phyloP scores from a whole-genome alignment of 2,797 vertebrate genomes.

The Sparidentex hasta region DNA sequence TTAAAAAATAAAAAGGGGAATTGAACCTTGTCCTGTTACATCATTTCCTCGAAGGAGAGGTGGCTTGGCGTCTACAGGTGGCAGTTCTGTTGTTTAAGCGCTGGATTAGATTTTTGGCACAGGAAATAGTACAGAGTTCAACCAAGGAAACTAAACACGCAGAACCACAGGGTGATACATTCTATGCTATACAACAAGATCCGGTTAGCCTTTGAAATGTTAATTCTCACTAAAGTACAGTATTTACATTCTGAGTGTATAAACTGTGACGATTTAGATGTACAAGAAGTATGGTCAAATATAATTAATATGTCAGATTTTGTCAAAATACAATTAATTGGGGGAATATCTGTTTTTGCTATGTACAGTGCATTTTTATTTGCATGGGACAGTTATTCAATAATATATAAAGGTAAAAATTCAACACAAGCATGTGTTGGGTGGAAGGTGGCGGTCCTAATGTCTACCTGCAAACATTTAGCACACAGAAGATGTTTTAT shows the following conservation, averaged over 20 bases:
- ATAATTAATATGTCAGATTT: conserved; percentile 36
- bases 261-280: conserved; percentile 53
- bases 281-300: conserved; percentile 28
- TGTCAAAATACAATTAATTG: conserved; percentile 30
- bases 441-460: conserved; percentile 13
- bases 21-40: conserved; percentile 67
- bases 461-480: neutral
- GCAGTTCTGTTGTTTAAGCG: conserved; percentile 73
- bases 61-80: conserved; percentile 63
- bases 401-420: conserved; percentile 11
- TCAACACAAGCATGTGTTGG: conserved; percentile 15
- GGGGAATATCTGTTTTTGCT: conserved; percentile 15
- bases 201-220: conserved; percentile 75
- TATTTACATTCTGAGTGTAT: conserved; percentile 79
- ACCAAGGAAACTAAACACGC: conserved; percentile 63
- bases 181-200: conserved; percentile 59
- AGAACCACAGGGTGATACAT: conserved; percentile 47
- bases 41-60: conserved; percentile 57
- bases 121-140: conserved; percentile 69
- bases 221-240: conserved; percentile 73
- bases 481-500: conserved; percentile 2
- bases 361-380: conserved; percentile 36
- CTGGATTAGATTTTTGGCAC: conserved; percentile 74
- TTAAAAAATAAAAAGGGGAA: conserved; percentile 39
- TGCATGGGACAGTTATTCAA: conserved; percentile 15